phyloP scores from a whole-genome alignment of 2,888 invertebrate species.

The Erebia palarica region DNA sequence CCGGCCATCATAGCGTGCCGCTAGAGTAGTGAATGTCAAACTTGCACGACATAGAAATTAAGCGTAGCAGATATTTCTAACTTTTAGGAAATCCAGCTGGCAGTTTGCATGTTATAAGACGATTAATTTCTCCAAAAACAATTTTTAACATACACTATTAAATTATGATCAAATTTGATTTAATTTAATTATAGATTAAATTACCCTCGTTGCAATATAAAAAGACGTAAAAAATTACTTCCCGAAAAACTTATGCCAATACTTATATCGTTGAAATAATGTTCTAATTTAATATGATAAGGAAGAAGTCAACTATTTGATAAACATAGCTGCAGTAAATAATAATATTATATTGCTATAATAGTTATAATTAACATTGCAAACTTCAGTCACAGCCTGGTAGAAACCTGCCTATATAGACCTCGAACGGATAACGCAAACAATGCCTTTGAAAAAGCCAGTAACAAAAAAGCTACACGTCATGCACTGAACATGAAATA shows the following conservation, averaged over 20 bases:
- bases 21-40: constrained; percentile 22
- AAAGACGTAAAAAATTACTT: background rate
- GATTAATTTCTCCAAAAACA: constrained; percentile 10
- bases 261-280: background rate
- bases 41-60: constrained; percentile 18
- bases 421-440: constrained; percentile 27
- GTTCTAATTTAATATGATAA: background rate
- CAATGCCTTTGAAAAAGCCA: constrained; percentile 25
- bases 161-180: background rate
- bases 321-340: background rate
- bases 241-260: background rate
- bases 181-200: too few relatives aligned
- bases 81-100: constrained; percentile 24
- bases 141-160: constrained; percentile 18
- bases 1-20: too few relatives aligned
- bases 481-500: constrained; percentile 27
- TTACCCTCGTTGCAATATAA: background rate
- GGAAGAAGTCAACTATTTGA: background rate
- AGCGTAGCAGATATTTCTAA: constrained; percentile 7
- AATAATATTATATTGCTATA: constrained; percentile 15
- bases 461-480: constrained; percentile 18
- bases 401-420: constrained; percentile 23
- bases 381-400: constrained; percentile 4
- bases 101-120: constrained; percentile 13
- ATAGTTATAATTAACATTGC: constrained; percentile 16